These are phyloP conservation scores for Periophthalmus modestus DNA, from an alignment of 2,113 vertebrate genomes.

Conservation along the genomic window DNA sequence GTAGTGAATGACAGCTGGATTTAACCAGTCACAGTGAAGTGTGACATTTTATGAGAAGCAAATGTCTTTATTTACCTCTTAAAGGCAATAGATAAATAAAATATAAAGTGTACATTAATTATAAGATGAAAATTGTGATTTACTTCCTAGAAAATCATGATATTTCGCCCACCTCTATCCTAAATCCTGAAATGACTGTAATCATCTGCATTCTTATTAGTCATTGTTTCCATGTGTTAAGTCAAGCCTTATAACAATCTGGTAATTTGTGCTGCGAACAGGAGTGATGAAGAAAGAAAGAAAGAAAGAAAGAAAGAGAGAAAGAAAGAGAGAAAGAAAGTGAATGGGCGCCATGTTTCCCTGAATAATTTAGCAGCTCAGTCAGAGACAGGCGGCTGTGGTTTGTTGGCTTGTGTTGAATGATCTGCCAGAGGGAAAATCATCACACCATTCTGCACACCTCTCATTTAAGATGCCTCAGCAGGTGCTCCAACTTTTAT, in stretches of 20 bases:
- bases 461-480: conserved; percentile 15
- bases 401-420: conserved; percentile 17
- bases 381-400: conserved; percentile 5
- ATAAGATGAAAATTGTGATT: too few species aligned
- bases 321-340: neutral
- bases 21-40: too few species aligned
- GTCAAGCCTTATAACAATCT: conserved; percentile 14
- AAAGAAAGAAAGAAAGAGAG: neutral
- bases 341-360: conserved; percentile 23
- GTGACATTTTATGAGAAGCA: too few species aligned
- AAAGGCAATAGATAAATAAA: too few species aligned
- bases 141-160: too few species aligned
- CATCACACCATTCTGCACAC: neutral
- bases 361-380: conserved; percentile 47
- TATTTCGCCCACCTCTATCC: too few species aligned
- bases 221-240: neutral
- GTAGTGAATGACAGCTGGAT: too few species aligned
- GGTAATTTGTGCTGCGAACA: neutral
- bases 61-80: too few species aligned
- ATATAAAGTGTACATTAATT: too few species aligned
- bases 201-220: neutral
- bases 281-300: neutral
- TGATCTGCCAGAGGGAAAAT: conserved; percentile 13
- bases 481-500: neutral
- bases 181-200: too few species aligned